Evolutionary conservation across 2,113 vertebrate species (phyloP).

Genomic region (Gasterosteus nipponicus): DNA sequence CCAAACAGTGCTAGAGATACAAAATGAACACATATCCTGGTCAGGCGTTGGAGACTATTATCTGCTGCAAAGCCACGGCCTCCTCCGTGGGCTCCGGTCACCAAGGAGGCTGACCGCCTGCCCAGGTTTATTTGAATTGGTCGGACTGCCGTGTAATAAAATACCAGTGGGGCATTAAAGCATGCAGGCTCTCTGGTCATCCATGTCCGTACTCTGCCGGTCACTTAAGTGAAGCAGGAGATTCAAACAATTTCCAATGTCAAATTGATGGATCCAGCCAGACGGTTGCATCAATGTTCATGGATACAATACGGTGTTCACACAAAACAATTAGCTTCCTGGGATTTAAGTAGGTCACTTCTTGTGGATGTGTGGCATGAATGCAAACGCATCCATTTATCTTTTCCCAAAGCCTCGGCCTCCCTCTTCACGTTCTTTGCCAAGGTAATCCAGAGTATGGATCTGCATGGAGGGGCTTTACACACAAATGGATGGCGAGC

Average conservation of each 20-base stretch:
- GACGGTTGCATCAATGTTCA: conserved; percentile 27
- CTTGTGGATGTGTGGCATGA: conserved; percentile 54
- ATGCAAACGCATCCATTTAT: conserved; percentile 59
- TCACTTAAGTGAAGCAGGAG: conserved; percentile 18
- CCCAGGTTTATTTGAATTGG: conserved; percentile 51
- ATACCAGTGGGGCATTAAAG: conserved; percentile 34
- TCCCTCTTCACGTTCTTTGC: conserved; percentile 42
- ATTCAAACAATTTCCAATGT: conserved; percentile 3
- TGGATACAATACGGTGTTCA: conserved; percentile 21
- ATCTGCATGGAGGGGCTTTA: conserved; percentile 56
- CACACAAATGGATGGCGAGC: conserved; percentile 41
- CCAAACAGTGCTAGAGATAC: conserved; percentile 70
- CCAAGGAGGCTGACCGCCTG: conserved; percentile 23
- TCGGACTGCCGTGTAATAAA: conserved; percentile 47
- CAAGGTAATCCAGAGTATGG: conserved; percentile 62
- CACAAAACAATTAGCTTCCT: conserved; percentile 50
- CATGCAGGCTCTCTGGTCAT: conserved; percentile 32
- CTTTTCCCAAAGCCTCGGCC: conserved; percentile 50
- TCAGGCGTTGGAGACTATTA: conserved; percentile 17
- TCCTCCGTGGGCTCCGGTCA: conserved; percentile 24
- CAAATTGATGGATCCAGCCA: conserved; percentile 23
- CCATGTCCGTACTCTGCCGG: conserved; percentile 20
- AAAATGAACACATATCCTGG: conserved; percentile 4
- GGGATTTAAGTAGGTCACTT: conserved; percentile 66
- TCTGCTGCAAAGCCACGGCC: conserved; percentile 3